Evolutionary conservation across 1,140 invertebrate genomes (phyloP).

Genomic region (Drosophila auraria): DNA sequence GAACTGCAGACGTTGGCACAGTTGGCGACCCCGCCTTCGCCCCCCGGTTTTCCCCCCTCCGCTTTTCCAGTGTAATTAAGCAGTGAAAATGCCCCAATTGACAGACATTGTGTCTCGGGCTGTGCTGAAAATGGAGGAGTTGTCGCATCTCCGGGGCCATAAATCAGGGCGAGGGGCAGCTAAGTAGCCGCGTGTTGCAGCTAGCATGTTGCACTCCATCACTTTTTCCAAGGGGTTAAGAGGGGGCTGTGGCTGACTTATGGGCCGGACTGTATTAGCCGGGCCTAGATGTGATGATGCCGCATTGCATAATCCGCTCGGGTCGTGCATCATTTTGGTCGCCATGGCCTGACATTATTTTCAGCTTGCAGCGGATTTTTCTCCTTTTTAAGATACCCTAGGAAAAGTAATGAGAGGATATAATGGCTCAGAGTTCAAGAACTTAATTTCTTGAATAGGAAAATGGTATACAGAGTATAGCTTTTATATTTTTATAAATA

Average conservation of each 20-base stretch:
- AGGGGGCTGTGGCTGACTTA: constrained; percentile 58
- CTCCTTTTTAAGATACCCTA: constrained; percentile 24
- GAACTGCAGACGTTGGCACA: constrained; percentile 75
- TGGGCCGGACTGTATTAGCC: constrained; percentile 68
- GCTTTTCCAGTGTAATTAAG: constrained; percentile 60
- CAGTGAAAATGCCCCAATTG: constrained; percentile 75
- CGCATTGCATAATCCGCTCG: constrained; percentile 73
- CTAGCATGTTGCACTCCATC: constrained; percentile 57
- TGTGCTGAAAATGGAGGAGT: constrained; percentile 47
- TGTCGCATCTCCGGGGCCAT: constrained; percentile 61
- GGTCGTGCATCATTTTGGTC: constrained; percentile 76
- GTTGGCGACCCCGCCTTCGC: constrained; percentile 40
- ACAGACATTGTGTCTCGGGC: constrained; percentile 63
- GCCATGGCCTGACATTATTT: constrained; percentile 72
- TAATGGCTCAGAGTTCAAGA: no score
- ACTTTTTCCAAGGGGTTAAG: neutral
- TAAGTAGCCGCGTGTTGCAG: constrained; percentile 75
- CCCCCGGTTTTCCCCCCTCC: neutral
- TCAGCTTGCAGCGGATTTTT: constrained; percentile 59
- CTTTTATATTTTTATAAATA: neutral
- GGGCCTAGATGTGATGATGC: constrained; percentile 50
- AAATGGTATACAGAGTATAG: neutral
- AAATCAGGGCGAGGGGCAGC: constrained; percentile 63
- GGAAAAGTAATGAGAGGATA: neutral
- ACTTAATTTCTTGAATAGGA: neutral